Base-by-base conservation (phyloP, 2,888 invertebrate species). In the Mythimna pallens region DNA sequence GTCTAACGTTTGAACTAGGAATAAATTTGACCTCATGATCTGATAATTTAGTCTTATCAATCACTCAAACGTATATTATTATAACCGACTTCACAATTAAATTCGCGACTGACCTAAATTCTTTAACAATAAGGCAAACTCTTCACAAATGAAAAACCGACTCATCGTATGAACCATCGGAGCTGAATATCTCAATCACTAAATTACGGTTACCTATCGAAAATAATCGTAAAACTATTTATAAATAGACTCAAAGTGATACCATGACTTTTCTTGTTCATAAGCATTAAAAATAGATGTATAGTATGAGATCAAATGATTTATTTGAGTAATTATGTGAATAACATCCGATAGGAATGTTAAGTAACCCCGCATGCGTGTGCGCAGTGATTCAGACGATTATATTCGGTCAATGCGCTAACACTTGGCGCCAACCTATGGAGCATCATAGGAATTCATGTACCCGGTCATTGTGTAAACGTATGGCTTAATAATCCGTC, bases 391-490 rank as follows among this genome's bases (percentile, higher is more conserved):
- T 93, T 94, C 94, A 94, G 86, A 82, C 87, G 90, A 92, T 93
- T 93, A 92, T 91, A 92, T 91, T 92, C 94, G 94, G 94, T 94
- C 94, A 95, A 89, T 94, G 94, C 93, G 94, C 90, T 89, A 93
- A 93, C 91, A 89, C 90, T 90, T 89, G 93, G 92, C 93, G 94
- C 93, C 93, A 83, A 89, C 83, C 83, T 78, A 80, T 70, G 73
- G 70, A 78, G 52, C 76, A 85, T 81, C 83, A 78, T 78, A 59
- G 82, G 82, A 75, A 86, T 80, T 81, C 82, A 74, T 86, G 80
- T 74, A 40, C 70, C 76, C 73, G 81, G 78, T 81, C 82, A 83
- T 73, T 84, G 70, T 78, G 68, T 69, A 81, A 79, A 84, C 71
- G 50, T 68, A 73, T 65, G 73, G 69, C 81, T 86, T 73, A 83